Conservation (phyloP, 2,888 invertebrate genomes). For the Philaethria dido region DNA sequence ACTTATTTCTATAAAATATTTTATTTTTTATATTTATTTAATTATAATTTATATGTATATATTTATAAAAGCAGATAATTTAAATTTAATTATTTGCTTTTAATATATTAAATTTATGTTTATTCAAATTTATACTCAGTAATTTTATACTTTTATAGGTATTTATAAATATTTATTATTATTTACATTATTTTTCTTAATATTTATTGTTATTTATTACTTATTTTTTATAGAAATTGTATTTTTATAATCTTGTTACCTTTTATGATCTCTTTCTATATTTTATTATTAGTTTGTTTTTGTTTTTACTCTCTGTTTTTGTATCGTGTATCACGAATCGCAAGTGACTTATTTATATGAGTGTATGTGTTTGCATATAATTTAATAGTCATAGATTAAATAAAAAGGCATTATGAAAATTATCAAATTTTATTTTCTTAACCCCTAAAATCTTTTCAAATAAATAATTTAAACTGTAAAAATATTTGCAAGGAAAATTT, state of each 20-base stretch:
- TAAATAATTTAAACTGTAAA: not conserved
- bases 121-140: too few relatives aligned
- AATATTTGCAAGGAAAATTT: too few relatives aligned
- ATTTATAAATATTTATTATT: constrained; percentile 15
- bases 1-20: constrained; percentile 6
- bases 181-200: constrained; percentile 15
- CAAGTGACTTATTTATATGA: constrained; percentile 51
- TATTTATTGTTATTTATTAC: constrained; percentile 18
- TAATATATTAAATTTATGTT: not conserved
- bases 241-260: constrained; percentile 31
- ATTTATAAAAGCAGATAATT: too few relatives aligned
- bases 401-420: constrained; percentile 47
- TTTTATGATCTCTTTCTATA: constrained; percentile 41
- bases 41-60: constrained; percentile 18
- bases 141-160: constrained; percentile 21
- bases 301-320: constrained; percentile 25
- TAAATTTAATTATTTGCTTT: too few relatives aligned
- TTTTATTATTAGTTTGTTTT: constrained; percentile 24
- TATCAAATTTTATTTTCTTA: constrained; percentile 18
- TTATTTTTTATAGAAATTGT: not conserved
- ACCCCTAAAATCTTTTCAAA: not conserved
- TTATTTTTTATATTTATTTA: not conserved
- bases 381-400: constrained; percentile 51
- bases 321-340: constrained; percentile 42
- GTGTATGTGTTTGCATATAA: constrained; percentile 49